These are phyloP conservation scores for Polymixis lichenea DNA, from an alignment of 2,888 invertebrate genomes.

Conservation along the genomic window DNA sequence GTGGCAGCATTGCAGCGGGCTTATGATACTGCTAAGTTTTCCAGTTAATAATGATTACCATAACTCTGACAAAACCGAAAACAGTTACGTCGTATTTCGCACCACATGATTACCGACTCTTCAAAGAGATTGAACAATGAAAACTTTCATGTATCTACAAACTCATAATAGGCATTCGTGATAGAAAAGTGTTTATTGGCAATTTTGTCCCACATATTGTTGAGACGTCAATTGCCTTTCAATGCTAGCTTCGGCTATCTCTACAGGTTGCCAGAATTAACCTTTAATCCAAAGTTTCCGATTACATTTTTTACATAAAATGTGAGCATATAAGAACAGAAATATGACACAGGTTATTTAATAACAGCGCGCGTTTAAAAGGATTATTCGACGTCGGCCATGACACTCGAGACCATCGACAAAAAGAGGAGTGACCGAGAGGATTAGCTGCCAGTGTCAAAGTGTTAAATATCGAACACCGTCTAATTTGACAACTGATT, in stretches of 20 bases:
- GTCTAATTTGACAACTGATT: slow-evolving; percentile 90
- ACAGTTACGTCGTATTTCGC: background rate
- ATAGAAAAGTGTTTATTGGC: slow-evolving; percentile 3
- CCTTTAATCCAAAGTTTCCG: slow-evolving; percentile 76
- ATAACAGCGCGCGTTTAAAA: slow-evolving; percentile 86
- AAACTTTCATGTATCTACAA: background rate
- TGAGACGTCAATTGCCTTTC: background rate
- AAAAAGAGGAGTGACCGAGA: slow-evolving; percentile 85
- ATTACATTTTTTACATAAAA: slow-evolving; percentile 78
- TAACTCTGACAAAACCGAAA: background rate
- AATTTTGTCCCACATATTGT: background rate
- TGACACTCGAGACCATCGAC: slow-evolving; percentile 83
- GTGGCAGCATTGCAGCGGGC: too few relatives aligned
- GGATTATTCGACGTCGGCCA: slow-evolving; percentile 86
- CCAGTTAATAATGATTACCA: background rate
- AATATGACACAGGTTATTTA: slow-evolving; percentile 86
- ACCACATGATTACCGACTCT: background rate
- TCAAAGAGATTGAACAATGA: background rate
- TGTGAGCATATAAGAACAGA: slow-evolving; percentile 75
- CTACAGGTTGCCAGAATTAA: too few relatives aligned
- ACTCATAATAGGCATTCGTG: background rate
- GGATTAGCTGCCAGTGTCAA: slow-evolving; percentile 90
- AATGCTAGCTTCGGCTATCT: background rate
- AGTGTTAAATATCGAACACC: slow-evolving; percentile 90
- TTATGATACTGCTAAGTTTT: background rate